phyloP scores from a whole-genome alignment of 2,797 vertebrate species.

The Micropoecilia bifurca region DNA sequence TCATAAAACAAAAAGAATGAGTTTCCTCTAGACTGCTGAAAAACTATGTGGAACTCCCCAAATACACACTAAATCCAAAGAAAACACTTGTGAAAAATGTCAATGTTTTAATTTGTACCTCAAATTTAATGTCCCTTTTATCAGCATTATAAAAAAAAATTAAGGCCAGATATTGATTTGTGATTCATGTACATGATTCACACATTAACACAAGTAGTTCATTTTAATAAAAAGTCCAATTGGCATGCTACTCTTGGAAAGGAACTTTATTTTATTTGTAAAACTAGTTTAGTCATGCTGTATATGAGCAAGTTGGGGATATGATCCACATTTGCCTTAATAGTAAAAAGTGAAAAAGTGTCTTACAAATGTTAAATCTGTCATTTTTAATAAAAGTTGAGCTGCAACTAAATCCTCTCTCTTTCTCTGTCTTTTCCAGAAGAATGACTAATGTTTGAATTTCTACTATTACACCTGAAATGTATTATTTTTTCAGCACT shows the following conservation, averaged over 20 bases:
- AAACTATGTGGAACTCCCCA: background rate
- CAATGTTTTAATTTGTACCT: background rate
- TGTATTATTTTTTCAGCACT: conserved; percentile 35
- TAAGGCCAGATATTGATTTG: background rate
- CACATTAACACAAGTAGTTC: background rate
- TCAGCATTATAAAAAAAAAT: background rate
- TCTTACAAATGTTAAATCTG: conserved; percentile 3
- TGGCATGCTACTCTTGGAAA: background rate
- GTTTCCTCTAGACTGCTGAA: background rate
- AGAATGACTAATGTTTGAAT: conserved; percentile 18
- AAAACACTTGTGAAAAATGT: background rate
- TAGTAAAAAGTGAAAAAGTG: background rate
- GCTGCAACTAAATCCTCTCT: conserved; percentile 4
- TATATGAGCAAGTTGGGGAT: background rate
- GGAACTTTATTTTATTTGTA: conserved; percentile 1
- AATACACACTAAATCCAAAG: background rate
- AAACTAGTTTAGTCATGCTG: background rate
- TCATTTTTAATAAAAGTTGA: conserved; percentile 4
- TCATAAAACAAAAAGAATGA: background rate
- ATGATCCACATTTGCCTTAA: background rate
- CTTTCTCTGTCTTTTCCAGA: background rate
- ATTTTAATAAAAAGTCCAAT: background rate
- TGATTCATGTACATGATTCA: background rate
- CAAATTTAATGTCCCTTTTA: background rate
- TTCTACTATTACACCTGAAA: conserved; percentile 31